phyloP scores from a whole-genome alignment of 2,888 invertebrate species.

The Drosophila neotestacea region DNA sequence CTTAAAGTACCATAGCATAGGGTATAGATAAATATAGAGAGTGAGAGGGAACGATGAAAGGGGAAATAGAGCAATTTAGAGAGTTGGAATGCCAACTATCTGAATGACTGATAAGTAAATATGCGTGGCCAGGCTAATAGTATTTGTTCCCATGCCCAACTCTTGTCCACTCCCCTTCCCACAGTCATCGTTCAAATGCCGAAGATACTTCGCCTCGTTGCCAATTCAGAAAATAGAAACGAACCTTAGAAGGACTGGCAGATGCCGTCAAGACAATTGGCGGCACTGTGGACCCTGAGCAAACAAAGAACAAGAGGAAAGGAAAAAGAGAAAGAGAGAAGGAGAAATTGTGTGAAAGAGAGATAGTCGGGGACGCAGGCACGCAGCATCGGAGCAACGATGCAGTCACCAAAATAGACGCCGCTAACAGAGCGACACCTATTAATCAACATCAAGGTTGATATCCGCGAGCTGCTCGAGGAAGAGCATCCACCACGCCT shows the following conservation, averaged over 20 bases:
- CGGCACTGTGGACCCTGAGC: slow-evolving; percentile 41
- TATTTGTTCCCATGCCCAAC: slow-evolving; percentile 13
- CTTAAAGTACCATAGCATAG: neutral
- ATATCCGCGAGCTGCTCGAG: slow-evolving; percentile 71
- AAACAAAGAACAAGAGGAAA: slow-evolving; percentile 8
- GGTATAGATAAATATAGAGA: neutral
- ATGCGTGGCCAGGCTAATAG: slow-evolving; percentile 56
- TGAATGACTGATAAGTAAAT: slow-evolving; percentile 57
- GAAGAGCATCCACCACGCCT: slow-evolving; percentile 53
- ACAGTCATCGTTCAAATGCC: slow-evolving; percentile 16
- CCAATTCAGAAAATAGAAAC: slow-evolving; percentile 84
- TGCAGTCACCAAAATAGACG: slow-evolving; percentile 66
- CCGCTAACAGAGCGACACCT: slow-evolving; percentile 60
- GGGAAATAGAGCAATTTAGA: neutral
- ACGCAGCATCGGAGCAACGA: slow-evolving; percentile 37
- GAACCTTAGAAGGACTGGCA: slow-evolving; percentile 85
- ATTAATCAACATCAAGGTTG: slow-evolving; percentile 84
- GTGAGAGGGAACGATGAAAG: slow-evolving; percentile 2
- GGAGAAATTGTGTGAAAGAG: slow-evolving; percentile 6
- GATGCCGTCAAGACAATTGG: slow-evolving; percentile 70
- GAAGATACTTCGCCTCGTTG: slow-evolving; percentile 54
- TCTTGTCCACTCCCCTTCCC: slow-evolving; percentile 3
- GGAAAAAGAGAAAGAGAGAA: neutral
- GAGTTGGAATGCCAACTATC: slow-evolving; percentile 21
- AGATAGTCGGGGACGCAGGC: slow-evolving; percentile 49